A percentile compares a stretch with the other conserved stretches of the same genome.
Evolutionary conservation across 1,140 invertebrate species (phyloP).

Genomic region (Drosophila micromelanica): DNA sequence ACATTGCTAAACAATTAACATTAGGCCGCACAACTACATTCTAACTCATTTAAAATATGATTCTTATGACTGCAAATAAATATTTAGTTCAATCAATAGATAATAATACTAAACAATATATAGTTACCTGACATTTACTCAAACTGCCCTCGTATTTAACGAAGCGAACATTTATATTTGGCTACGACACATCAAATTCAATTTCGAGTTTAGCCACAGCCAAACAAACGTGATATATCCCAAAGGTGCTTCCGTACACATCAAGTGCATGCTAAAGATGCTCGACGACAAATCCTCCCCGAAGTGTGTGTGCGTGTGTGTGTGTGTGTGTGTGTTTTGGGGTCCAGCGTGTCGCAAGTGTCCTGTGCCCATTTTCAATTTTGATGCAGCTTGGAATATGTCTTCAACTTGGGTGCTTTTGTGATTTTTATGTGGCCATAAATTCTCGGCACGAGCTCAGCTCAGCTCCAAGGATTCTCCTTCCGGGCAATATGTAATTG

Average conservation of each 20-base stretch:
- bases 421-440: constrained; percentile 75
- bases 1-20: too few species aligned
- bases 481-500: constrained; percentile 36
- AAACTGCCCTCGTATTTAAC: constrained; percentile 20
- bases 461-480: constrained; percentile 12
- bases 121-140: not conserved
- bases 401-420: constrained; percentile 49
- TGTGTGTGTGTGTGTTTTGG: not conserved
- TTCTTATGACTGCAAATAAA: not conserved
- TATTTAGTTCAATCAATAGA: too few species aligned
- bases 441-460: constrained; percentile 46
- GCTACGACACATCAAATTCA: constrained; percentile 62
- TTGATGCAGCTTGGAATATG: constrained; percentile 24
- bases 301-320: not conserved
- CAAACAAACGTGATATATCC: constrained; percentile 75
- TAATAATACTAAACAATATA: not conserved
- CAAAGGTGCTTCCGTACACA: constrained; percentile 29
- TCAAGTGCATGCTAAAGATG: constrained; percentile 47
- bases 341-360: constrained; percentile 10
- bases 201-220: constrained; percentile 60
- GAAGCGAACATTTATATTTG: constrained; percentile 27
- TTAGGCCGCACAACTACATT: too few species aligned
- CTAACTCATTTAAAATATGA: too few species aligned
- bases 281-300: constrained; percentile 2
- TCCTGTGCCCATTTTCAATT: constrained; percentile 34